Evolutionary conservation across 2,888 invertebrate genomes (phyloP).

Genomic region (Ichneumoninae sp.): DNA sequence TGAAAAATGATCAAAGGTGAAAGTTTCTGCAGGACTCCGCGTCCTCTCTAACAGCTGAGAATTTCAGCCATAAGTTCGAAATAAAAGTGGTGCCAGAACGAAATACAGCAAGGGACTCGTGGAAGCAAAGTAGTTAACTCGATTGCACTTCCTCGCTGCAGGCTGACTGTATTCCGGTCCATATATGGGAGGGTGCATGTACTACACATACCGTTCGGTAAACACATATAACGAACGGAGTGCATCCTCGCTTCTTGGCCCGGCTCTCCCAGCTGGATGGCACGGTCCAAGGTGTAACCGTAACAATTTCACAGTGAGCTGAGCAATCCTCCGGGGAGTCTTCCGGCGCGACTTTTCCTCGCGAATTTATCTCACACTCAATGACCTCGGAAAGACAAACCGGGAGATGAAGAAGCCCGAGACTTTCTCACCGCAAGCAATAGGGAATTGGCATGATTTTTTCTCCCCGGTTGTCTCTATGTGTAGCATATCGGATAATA

Average conservation of each 20-base stretch:
- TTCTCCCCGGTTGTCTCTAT: not conserved
- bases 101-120: not conserved
- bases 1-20: not conserved
- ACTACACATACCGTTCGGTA: not conserved
- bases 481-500: not conserved
- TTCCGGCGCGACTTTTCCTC: constrained; percentile 31
- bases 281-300: constrained; percentile 19
- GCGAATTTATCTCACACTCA: constrained; percentile 20
- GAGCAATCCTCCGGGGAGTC: constrained; percentile 6
- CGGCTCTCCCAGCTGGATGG: constrained; percentile 10
- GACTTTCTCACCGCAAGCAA: not conserved
- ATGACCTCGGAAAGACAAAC: constrained; percentile 19
- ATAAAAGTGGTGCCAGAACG: constrained; percentile 14
- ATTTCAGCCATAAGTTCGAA: not conserved
- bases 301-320: constrained; percentile 37
- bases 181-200: not conserved
- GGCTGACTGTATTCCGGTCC: not conserved
- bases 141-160: constrained; percentile 18
- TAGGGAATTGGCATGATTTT: not conserved
- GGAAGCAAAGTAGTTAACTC: constrained; percentile 4
- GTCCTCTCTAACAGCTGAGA: not conserved
- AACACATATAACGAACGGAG: constrained; percentile 10
- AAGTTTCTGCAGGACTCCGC: not conserved
- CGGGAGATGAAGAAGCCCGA: not conserved
- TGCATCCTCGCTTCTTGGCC: not conserved